phyloP scores from a whole-genome alignment of 1,140 invertebrate genomes.

The Centruroides vittatus region DNA sequence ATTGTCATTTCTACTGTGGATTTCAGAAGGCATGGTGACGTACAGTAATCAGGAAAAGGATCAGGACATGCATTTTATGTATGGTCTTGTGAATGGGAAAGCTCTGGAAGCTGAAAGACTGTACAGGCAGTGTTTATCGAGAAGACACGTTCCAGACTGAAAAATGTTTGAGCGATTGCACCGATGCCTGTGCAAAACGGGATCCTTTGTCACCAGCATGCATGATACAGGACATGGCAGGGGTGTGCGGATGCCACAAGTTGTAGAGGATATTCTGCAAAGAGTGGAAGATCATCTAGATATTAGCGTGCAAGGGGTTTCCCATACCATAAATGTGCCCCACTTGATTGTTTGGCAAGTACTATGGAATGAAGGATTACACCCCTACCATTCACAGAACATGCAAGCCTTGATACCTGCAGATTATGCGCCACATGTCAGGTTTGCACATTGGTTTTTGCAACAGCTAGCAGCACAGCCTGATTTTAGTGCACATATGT shows the following conservation, averaged over 20 bases:
- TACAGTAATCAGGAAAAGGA: not conserved
- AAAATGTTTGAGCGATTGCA: not conserved
- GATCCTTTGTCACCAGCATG: not conserved
- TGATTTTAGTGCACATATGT: not conserved
- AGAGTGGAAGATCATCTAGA: not conserved
- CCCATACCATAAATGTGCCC: not conserved
- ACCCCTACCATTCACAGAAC: not conserved
- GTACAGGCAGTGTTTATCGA: not conserved
- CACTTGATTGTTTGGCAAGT: not conserved
- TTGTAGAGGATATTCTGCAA: not conserved
- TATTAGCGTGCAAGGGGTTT: not conserved
- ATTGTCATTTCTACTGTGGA: not conserved
- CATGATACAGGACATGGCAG: not conserved
- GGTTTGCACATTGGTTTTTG: not conserved
- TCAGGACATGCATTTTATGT: not conserved
- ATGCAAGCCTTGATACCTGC: not conserved
- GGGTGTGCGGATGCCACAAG: not conserved
- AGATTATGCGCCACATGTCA: not conserved
- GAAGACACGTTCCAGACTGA: not conserved
- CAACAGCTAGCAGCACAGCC: not conserved
- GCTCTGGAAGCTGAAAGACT: not conserved
- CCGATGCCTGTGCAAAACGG: not conserved
- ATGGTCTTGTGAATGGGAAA: not conserved
- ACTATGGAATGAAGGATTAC: not conserved
- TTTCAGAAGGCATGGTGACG: not conserved